These are phyloP conservation scores for Anableps anableps DNA, from an alignment of 2,797 vertebrate species.

Conservation along the genomic window DNA sequence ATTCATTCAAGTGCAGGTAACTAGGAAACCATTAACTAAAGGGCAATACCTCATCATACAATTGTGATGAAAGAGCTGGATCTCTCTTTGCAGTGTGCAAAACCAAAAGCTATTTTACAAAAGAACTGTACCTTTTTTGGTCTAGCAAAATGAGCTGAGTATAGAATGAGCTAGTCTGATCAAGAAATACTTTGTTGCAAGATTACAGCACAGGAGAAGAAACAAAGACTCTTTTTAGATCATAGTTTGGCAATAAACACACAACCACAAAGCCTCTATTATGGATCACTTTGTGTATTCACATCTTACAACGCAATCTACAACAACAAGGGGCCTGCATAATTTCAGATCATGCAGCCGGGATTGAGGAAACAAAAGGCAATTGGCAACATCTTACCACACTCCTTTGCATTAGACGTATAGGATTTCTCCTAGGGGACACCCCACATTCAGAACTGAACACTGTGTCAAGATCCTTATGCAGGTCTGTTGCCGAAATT, in stretches of 20 bases:
- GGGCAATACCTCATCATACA: neutral
- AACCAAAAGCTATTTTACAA: neutral
- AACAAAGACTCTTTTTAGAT: neutral
- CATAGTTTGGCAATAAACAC: neutral
- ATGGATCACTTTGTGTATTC: too few species aligned
- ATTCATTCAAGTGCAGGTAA: conserved; percentile 2
- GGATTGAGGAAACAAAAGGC: too few species aligned
- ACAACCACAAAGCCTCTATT: too few species aligned
- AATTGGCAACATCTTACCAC: too few species aligned
- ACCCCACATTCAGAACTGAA: too few species aligned
- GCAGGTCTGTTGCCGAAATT: too few species aligned
- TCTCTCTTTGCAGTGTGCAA: neutral
- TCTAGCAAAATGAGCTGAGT: neutral
- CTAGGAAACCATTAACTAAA: neutral
- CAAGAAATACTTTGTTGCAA: neutral
- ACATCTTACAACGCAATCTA: too few species aligned
- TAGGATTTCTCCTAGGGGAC: too few species aligned
- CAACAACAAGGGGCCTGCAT: too few species aligned
- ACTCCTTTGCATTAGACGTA: too few species aligned
- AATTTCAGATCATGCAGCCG: too few species aligned
- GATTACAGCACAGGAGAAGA: neutral
- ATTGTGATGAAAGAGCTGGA: neutral
- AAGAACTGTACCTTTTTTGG: neutral
- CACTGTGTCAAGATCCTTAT: too few species aligned
- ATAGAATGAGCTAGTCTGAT: neutral